Conservation (phyloP, 2,113 vertebrate genomes). For the Menura novaehollandiae region DNA sequence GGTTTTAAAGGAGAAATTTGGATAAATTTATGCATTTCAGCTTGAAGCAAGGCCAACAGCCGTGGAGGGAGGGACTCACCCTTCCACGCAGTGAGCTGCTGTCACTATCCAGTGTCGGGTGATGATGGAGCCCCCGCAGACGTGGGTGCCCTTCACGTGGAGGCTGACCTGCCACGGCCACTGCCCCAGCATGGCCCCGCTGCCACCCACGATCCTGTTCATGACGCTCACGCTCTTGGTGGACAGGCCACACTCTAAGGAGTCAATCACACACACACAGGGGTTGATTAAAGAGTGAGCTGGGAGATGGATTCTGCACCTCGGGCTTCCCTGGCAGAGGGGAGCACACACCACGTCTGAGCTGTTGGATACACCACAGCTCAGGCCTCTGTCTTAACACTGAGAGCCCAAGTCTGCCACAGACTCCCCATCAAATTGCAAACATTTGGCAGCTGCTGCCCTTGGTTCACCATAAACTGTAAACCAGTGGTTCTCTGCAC, state of each 20-base stretch:
- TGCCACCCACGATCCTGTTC: conserved; percentile 87
- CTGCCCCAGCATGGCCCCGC: conserved; percentile 68
- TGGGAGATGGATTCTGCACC: background rate
- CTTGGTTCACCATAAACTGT: background rate
- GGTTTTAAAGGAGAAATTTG: background rate
- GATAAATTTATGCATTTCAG: background rate
- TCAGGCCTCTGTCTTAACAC: background rate
- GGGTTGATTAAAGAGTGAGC: accelerated
- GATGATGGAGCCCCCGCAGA: conserved; percentile 92
- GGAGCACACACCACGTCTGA: accelerated
- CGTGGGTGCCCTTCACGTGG: conserved; percentile 72
- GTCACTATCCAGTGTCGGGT: conserved; percentile 86
- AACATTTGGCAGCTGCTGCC: background rate
- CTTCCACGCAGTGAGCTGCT: conserved; percentile 90
- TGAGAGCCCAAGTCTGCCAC: accelerated
- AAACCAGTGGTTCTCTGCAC: background rate
- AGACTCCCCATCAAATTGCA: background rate
- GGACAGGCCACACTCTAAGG: conserved; percentile 80
- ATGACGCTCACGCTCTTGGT: background rate
- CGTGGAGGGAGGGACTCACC: conserved; percentile 57
- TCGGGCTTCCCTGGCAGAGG: background rate
- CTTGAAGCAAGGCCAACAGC: background rate
- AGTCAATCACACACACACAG: background rate
- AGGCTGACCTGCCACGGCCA: conserved; percentile 98
- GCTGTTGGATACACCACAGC: accelerated